Base-by-base conservation (phyloP, 2,113 vertebrate species). In the Siphamia tubifer region DNA sequence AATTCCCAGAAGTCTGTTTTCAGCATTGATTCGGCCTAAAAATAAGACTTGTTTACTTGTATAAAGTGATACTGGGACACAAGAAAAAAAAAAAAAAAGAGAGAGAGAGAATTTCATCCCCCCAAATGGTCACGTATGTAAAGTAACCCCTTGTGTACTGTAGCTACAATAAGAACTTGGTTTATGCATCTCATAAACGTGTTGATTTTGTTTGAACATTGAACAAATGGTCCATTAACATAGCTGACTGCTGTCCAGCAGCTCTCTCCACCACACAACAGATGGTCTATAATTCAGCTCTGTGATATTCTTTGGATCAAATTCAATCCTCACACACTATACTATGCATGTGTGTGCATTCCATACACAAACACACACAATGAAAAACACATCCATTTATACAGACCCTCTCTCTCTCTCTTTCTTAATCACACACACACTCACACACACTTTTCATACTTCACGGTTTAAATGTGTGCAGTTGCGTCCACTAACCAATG, bases 181-280 rank as follows among this genome's bases (percentile, higher is more conserved):
- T 47, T 70, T 48, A 35, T 60, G 43, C 11, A 39, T 38, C 54
- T 57, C 54, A 60, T 74, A 76, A 82, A 79, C 44, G 55, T 62
- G 67, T 71, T 68, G 36, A 40, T 82, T 74, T 74, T 12, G 32
- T 82, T 53, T 79, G 72, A 81, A 61, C 64, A 40, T 51, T 61
- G 62, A 79, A 68, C 80, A 84, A 87, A 88, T 75, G 79, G 68
- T 43, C 71, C 55, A 74, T 77, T 82, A 84, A 68, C 78, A 82
- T 74, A 74, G 66, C 84, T 79, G 84, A 73, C 54, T 79, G 68
- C 65, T 44, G 67, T 79, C 85, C 87, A 86, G 70, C 55, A 74
- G 67, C 57, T 64, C 69, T 64, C 45, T 63, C 47, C 62, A 57
- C 65, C 82, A 74, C 66, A 68, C 76, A 75, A 70, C 88, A 87